Evolutionary conservation across 2,113 vertebrate species (phyloP).

Genomic region (Fulmarus glacialis): DNA sequence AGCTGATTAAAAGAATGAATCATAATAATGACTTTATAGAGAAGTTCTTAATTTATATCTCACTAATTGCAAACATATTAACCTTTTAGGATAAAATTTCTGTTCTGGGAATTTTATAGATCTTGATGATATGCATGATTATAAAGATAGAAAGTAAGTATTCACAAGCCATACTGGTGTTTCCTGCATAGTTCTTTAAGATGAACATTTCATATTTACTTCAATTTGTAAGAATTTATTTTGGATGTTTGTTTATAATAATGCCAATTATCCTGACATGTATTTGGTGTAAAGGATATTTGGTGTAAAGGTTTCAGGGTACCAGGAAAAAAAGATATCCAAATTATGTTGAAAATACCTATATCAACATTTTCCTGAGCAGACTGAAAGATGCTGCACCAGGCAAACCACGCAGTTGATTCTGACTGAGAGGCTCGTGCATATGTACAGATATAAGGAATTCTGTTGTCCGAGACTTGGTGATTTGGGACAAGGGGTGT

Average conservation of each 20-base stretch:
- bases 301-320: fast-evolving
- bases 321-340: neutral
- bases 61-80: neutral
- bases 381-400: neutral
- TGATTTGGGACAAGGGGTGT: neutral
- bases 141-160: neutral
- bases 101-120: neutral
- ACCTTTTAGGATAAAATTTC: conserved; percentile 1
- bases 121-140: neutral
- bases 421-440: fast-evolving
- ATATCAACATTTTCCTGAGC: neutral
- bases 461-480: neutral
- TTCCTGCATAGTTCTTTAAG: neutral
- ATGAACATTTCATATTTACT: neutral
- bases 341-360: neutral
- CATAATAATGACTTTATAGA: neutral
- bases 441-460: neutral
- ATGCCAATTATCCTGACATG: neutral
- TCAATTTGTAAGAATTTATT: neutral
- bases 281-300: neutral
- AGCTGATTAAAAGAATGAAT: conserved; percentile 9
- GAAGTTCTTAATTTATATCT: conserved; percentile 18
- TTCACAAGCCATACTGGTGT: neutral
- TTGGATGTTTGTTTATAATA: neutral
- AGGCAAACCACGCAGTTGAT: fast-evolving